Percentiles rank a stretch among this genome's conserved stretches.
These are phyloP conservation scores for Drosophila jambulina DNA, from an alignment of 1,140 invertebrate genomes.

Conservation along the genomic window DNA sequence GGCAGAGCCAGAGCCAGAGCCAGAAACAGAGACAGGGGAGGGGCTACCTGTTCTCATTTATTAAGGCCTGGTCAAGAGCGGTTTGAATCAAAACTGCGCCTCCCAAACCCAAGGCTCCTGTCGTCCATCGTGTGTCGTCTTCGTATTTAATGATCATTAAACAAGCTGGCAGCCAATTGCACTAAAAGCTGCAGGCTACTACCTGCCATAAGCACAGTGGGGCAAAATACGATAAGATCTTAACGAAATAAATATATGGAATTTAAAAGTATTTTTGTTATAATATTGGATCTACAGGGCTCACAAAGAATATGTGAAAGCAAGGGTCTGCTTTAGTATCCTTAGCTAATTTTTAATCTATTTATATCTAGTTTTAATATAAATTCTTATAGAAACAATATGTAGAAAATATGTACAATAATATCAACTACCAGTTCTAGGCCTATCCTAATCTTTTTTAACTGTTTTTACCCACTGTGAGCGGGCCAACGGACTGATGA, in stretches of 20 bases:
- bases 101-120: conserved; percentile 31
- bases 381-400: neutral
- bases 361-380: too few species aligned
- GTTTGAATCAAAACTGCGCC: conserved; percentile 77
- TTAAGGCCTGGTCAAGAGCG: conserved; percentile 80
- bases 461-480: conserved; percentile 7
- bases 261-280: too few species aligned
- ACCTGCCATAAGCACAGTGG: conserved; percentile 16
- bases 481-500: conserved; percentile 65
- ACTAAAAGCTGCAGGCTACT: conserved; percentile 75
- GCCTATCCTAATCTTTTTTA: too few species aligned
- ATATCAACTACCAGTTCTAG: neutral
- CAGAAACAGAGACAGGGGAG: conserved; percentile 1
- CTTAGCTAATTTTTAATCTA: too few species aligned
- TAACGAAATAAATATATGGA: too few species aligned
- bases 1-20: neutral
- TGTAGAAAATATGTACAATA: neutral
- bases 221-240: neutral
- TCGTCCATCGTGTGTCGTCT: conserved; percentile 69
- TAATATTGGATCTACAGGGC: too few species aligned
- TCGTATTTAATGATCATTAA: conserved; percentile 82
- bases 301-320: too few species aligned
- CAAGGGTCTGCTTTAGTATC: too few species aligned
- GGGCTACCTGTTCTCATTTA: conserved; percentile 78
- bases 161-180: conserved; percentile 80